These are phyloP conservation scores for Chrysomallon squamiferum DNA, from an alignment of 1,140 invertebrate species.

Conservation along the genomic window DNA sequence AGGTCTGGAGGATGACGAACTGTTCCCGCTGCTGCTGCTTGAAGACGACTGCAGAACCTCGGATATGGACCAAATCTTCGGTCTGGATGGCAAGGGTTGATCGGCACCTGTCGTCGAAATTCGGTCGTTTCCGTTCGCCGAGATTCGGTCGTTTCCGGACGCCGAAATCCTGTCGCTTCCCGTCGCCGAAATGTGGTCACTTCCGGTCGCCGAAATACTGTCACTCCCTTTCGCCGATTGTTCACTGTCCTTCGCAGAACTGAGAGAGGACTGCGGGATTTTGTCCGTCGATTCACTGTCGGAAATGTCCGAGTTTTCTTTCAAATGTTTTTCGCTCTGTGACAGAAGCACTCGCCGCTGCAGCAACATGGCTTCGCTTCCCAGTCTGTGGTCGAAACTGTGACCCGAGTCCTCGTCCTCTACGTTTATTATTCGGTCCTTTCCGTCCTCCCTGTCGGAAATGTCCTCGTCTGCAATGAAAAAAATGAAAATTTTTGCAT, in stretches of 20 bases:
- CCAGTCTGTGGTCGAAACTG: slow-evolving; percentile 13
- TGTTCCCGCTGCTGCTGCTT: slow-evolving; percentile 10
- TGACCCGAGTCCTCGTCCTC: slow-evolving; percentile 15
- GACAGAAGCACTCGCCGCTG: neutral
- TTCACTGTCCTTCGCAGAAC: slow-evolving; percentile 3
- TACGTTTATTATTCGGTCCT: slow-evolving; percentile 22
- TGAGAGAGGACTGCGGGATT: neutral
- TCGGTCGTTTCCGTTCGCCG: neutral
- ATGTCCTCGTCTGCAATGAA: neutral
- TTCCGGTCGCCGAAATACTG: neutral
- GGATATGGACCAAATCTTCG: slow-evolving; percentile 41
- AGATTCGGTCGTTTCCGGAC: neutral
- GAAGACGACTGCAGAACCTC: slow-evolving; percentile 32
- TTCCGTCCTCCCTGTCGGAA: slow-evolving; percentile 9
- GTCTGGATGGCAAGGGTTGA: slow-evolving; percentile 14
- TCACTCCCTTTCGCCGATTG: neutral
- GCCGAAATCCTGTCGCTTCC: neutral
- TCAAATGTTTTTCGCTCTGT: neutral
- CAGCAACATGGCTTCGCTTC: neutral
- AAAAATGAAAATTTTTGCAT: too few species aligned
- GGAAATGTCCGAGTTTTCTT: neutral
- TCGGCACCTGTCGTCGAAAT: neutral
- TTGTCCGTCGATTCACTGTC: neutral
- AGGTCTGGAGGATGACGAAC: slow-evolving; percentile 5
- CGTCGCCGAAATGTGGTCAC: neutral